Percentiles rank a stretch among this genome's conserved stretches.
phyloP scores from a whole-genome alignment of 2,888 invertebrate genomes.

The Phymatocera aterrima region DNA sequence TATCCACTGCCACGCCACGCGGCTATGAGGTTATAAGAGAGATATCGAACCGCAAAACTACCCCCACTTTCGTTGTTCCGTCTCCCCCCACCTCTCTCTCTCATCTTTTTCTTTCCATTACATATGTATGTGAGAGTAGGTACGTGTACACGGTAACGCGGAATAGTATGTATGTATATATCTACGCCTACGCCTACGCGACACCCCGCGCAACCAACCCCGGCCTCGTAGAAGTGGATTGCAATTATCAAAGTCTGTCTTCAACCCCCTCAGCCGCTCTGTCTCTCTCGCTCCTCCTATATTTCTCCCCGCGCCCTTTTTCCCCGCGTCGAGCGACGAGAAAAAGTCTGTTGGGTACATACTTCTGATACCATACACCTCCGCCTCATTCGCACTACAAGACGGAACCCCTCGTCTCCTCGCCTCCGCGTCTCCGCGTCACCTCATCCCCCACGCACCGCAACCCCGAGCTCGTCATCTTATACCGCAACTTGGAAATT shows the following conservation, averaged over 20 bases:
- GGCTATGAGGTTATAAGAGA: conserved; percentile 47
- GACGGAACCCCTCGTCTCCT: conserved; percentile 49
- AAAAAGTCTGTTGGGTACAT: conserved; percentile 33
- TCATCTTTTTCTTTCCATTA: background rate
- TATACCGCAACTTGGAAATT: conserved; percentile 70
- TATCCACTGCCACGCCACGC: background rate
- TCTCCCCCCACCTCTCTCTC: conserved; percentile 47
- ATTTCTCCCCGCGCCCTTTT: conserved; percentile 34
- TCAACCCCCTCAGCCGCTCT: too few species aligned
- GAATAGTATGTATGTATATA: background rate
- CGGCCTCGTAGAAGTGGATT: conserved; percentile 68
- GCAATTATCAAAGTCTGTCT: conserved; percentile 71
- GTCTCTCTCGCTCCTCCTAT: conserved; percentile 37
- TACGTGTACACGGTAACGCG: too few species aligned
- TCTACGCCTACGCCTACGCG: conserved; percentile 16
- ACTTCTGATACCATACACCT: conserved; percentile 48
- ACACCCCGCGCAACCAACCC: conserved; percentile 62
- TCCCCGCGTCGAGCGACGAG: background rate
- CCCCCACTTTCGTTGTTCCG: conserved; percentile 52
- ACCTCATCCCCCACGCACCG: conserved; percentile 46
- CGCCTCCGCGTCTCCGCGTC: conserved; percentile 33
- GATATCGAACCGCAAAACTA: conserved; percentile 60
- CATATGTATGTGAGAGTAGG: background rate
- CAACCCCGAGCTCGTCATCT: conserved; percentile 49
- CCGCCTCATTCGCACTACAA: background rate